Evolutionary conservation across 1,140 invertebrate species (phyloP), one percentile per base, ranked within the genome.

Genomic region (Drosophila virilis): DNA sequence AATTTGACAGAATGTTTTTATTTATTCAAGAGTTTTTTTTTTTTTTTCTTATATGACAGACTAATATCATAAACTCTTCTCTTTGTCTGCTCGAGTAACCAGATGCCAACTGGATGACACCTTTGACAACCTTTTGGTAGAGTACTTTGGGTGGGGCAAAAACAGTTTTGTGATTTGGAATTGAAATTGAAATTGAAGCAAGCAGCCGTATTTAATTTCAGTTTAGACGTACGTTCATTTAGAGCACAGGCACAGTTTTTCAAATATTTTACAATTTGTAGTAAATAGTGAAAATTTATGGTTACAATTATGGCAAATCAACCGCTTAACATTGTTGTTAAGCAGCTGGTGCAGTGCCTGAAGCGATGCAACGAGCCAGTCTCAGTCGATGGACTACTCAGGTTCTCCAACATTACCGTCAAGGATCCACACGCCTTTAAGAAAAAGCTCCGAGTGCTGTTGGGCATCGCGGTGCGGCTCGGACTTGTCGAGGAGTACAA

Each of bases 61-160:
- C 67, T 55, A 71, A 78, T 55, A 59, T 78, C 68, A 70, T 77
- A 81, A 78, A 86, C n/a, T n/a, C n/a, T n/a, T n/a, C n/a, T n/a
- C n/a, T n/a, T 22, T 15, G 6, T 54, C 37, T 42, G 38, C 37
- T 22, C 28, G n/a, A 40, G 13, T 22, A 17, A 35, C 43, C 58
- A 32, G 35, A 22, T 32, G n/a, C 9, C 9, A 51, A 7, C 6
- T 22, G 1, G 22, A 28, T 1, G 2, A 4, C 22, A 28, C 3
- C 22, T 28, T 28, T 28, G 12, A 1, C 38, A 40, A 40, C 4
- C n/a, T n/a, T n/a, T 4, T 12, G 4, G 12, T 0, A 6, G 38
- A 40, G 38, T 6, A 40, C 4, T 3, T 6, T n/a, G 38, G 4
- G 3, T 40, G 1, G 2, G 4, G 12, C 0, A 3, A 32, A 32